Evolutionary conservation across 2,113 vertebrate genomes (phyloP).

Genomic region (Daboia siamensis): DNA sequence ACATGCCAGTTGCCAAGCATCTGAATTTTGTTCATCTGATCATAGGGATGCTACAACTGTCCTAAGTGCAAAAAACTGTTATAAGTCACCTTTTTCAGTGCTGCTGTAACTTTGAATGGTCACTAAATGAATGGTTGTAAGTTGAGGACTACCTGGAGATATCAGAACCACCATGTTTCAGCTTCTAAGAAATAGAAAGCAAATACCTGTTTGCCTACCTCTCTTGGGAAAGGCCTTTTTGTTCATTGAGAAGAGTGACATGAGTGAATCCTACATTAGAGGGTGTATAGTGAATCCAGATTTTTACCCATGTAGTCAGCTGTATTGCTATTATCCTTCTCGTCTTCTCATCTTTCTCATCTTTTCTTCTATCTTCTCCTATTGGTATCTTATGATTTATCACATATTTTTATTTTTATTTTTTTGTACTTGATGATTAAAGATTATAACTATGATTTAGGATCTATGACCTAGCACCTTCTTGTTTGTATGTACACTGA

Average conservation of each 20-base stretch:
- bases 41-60: neutral
- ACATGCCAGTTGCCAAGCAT: neutral
- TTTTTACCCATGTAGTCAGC: too few species aligned
- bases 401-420: too few species aligned
- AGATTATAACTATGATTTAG: too few species aligned
- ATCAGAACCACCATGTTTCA: neutral
- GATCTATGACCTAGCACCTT: too few species aligned
- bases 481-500: too few species aligned
- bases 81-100: neutral
- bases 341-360: too few species aligned
- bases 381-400: too few species aligned
- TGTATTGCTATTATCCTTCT: too few species aligned
- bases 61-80: neutral
- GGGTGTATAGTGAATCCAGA: too few species aligned
- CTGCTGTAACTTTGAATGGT: neutral
- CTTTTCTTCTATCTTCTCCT: too few species aligned
- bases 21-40: neutral
- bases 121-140: neutral
- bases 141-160: neutral
- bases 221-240: neutral
- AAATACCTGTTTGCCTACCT: neutral
- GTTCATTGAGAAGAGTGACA: neutral
- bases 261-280: neutral
- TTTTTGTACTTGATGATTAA: too few species aligned
- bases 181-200: neutral